Conservation (phyloP, 2,888 invertebrate species). For the Nomada goodeniana region DNA sequence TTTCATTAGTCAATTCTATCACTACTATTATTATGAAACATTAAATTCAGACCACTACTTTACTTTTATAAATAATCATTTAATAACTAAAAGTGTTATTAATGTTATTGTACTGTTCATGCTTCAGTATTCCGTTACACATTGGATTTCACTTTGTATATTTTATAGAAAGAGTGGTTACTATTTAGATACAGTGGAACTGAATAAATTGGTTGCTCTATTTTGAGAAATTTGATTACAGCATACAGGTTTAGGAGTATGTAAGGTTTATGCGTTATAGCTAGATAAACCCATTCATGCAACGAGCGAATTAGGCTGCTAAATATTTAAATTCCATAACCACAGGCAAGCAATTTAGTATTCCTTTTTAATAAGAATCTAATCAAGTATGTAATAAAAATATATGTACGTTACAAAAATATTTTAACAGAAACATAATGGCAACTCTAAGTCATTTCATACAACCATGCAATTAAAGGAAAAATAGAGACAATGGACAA, state of each 20-base stretch:
- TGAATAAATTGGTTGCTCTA: neutral
- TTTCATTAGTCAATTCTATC: constrained; percentile 51
- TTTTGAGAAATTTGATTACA: constrained; percentile 19
- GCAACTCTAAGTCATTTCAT: constrained; percentile 62
- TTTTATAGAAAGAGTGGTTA: neutral
- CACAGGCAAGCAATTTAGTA: constrained; percentile 68
- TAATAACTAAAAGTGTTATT: constrained; percentile 23
- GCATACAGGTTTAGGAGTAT: constrained; percentile 14
- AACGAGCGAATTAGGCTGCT: constrained; percentile 80
- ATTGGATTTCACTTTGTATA: constrained; percentile 17
- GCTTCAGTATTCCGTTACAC: constrained; percentile 28
- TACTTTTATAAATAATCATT: constrained; percentile 9
- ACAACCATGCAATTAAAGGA: constrained; percentile 54
- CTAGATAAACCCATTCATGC: constrained; percentile 65
- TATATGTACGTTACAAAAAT: constrained; percentile 52
- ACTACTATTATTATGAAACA: constrained; percentile 46
- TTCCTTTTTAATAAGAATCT: constrained; percentile 53
- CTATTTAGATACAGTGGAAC: neutral
- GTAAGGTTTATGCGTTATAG: constrained; percentile 31
- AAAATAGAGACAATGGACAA: constrained; percentile 9
- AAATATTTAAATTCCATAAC: constrained; percentile 70
- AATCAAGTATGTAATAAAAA: constrained; percentile 54
- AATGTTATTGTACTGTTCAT: constrained; percentile 30
- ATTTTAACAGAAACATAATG: constrained; percentile 66
- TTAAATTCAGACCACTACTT: constrained; percentile 26